Base-by-base conservation (phyloP, 2,113 vertebrate species). In the Petrocephalus zakoni region DNA sequence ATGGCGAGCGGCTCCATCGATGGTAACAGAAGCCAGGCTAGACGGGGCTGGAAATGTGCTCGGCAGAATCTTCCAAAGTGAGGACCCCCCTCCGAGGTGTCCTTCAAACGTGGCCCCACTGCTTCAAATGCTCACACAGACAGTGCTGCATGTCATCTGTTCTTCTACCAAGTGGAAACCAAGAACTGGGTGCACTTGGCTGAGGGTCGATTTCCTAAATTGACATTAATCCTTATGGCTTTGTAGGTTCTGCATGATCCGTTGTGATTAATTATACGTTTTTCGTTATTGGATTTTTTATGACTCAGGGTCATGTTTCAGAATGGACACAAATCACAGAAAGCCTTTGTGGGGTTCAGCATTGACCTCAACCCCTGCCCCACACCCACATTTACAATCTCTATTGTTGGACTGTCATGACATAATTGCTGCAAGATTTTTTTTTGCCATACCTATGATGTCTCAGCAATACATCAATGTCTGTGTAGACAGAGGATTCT, bases 281-380 rank as follows among this genome's bases (percentile, higher is more conserved):
- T 87, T 52, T 90, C 91, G 90, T 89, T 87, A 89, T 91, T 82
- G 75, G 90, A 91, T 93, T 83, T 49, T 64, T 52, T 92, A 92
- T 92, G 93, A 93, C 93, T 92, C 87, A 13, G 87, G 94, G 93
- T 94, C 93, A 93, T 89, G 82, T 91, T 93, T 94, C 93, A 93
- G 88, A 93, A 91, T 89, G 13, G 84, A 90, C 93, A 94, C 94
- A 94, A 94, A 94, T 94, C 93, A 94, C 86, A 22, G 17, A 21
- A 81, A 87, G 53, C 42, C 52, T 61, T 58, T 68, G 78, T 61
- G 56, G 56, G 84, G 78, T 68, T 61, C 61, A 64, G 87, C 42
- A 58, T 58, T 51, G n/a, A 52, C 51, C 11, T 25, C 52, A 46
- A 46, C 52, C 13, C 17, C 29, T 46, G 56, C 83, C 56, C 88